Evolutionary conservation across 92 coral and sea anemone species (phyloP), one percentile per base, ranked within the genome.

Genomic region (Palythoa caribaeorum): DNA sequence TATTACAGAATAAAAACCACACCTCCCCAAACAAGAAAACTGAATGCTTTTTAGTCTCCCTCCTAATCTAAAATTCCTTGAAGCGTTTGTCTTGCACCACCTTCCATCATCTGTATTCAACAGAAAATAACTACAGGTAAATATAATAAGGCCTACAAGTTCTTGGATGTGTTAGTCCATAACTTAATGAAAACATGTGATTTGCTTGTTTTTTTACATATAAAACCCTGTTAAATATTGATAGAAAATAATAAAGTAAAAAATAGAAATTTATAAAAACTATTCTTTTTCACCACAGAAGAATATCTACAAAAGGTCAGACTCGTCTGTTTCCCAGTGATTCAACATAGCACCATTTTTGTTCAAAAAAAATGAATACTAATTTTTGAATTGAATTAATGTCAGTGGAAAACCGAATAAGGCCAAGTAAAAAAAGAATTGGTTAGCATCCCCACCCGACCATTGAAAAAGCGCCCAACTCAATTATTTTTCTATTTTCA

Each of bases 21-120:
- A 76, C 62, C 15, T 76, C 79, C 39, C 62, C 62, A 47, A 76
- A 5, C 17, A 76, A 50, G 80, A 39, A 52, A 37, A 74, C 15
- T 74, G 79, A 75, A 75, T 75, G 62, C 79, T 75, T 75, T 48
- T 75, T 75, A 48, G 38, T 75, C 59, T 75, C 79, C 59, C 79
- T 75, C 79, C 57, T 47, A 40, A 75, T 59, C 79, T 75, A 75
- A 48, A 52, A 75, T 75, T 76, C 80, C 80, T 48, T 76, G 80
- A 76, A 19, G 62, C 62, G 16, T 76, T 76, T 44, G 80, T 76
- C 62, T 76, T 37, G 3, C 80, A 48, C 80, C 38, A 76, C 80
- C 80, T 76, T n/a, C n/a, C n/a, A n/a, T n/a, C n/a, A n/a, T n/a
- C n/a, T 76, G 80, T 76, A 76, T 76, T 47, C 60, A 76, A 48